Conservation (phyloP, 2,888 invertebrate genomes). For the Metacarcinus magister region DNA sequence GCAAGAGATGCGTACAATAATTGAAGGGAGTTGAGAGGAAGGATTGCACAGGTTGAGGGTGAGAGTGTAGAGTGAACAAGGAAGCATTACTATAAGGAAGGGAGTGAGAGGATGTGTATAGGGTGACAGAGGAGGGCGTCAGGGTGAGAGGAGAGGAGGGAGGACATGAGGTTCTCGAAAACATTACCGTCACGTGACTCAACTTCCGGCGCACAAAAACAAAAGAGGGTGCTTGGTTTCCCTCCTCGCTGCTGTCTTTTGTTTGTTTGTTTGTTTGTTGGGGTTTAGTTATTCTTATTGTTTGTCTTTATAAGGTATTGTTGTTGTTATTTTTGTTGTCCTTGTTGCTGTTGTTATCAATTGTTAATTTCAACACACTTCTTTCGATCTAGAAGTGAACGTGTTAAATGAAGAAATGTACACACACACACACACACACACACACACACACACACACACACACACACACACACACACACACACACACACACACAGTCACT, state of each 20-base stretch:
- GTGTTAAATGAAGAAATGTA: neutral
- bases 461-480: constrained; percentile 28
- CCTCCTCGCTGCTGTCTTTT: neutral
- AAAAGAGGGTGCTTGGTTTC: neutral
- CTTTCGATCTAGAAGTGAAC: neutral
- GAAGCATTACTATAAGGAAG: neutral
- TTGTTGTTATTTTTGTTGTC: too few species aligned
- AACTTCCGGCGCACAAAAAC: constrained; percentile 30
- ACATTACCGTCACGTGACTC: constrained; percentile 15
- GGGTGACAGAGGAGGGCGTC: neutral
- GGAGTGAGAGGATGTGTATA: neutral
- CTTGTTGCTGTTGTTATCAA: too few species aligned
- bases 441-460: neutral
- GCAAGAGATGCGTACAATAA: too few species aligned
- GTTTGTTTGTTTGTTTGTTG: neutral
- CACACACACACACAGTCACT: neutral
- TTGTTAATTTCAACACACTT: too few species aligned
- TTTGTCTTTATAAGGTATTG: neutral
- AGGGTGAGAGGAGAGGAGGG: neutral
- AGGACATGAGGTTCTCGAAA: neutral
- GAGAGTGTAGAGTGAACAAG: too few species aligned
- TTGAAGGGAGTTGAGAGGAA: too few species aligned
- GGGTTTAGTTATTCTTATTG: neutral
- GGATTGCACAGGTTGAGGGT: too few species aligned
- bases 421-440: too few species aligned